Evolutionary conservation across 2,888 invertebrate species (phyloP).

Genomic region (Ceriagrion tenellum): DNA sequence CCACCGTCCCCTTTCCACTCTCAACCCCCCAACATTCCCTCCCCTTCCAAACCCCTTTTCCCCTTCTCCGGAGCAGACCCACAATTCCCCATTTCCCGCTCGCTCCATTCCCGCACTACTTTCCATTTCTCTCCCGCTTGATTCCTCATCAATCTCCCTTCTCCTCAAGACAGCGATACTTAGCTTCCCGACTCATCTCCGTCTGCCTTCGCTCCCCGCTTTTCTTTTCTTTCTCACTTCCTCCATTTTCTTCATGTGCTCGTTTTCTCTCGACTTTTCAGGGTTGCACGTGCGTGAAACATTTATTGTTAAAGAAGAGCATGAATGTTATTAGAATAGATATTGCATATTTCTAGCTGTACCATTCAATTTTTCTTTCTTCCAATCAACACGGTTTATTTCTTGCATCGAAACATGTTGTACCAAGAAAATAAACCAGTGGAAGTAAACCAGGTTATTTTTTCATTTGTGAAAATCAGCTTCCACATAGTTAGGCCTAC

Average conservation of each 20-base stretch:
- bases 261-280: background rate
- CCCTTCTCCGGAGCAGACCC: background rate
- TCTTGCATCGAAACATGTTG: too few species aligned
- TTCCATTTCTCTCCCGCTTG: slow-evolving; percentile 13
- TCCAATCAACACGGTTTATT: too few species aligned
- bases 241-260: background rate
- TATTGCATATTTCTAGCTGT: too few species aligned
- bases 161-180: background rate
- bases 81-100: background rate
- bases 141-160: slow-evolving; percentile 35
- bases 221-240: background rate
- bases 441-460: too few species aligned
- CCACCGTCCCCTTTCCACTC: too few species aligned
- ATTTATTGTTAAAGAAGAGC: too few species aligned
- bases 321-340: too few species aligned
- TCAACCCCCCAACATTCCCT: background rate
- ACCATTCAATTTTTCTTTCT: too few species aligned
- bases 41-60: background rate
- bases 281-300: too few species aligned
- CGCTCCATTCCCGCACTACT: background rate
- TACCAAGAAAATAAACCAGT: too few species aligned
- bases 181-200: background rate
- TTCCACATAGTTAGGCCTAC: too few species aligned
- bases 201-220: background rate
- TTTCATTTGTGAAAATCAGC: too few species aligned